Percentiles rank a stretch among this genome's conserved stretches.
Conservation (phyloP, 1,140 invertebrate species). For the Kradibia gibbosae region DNA sequence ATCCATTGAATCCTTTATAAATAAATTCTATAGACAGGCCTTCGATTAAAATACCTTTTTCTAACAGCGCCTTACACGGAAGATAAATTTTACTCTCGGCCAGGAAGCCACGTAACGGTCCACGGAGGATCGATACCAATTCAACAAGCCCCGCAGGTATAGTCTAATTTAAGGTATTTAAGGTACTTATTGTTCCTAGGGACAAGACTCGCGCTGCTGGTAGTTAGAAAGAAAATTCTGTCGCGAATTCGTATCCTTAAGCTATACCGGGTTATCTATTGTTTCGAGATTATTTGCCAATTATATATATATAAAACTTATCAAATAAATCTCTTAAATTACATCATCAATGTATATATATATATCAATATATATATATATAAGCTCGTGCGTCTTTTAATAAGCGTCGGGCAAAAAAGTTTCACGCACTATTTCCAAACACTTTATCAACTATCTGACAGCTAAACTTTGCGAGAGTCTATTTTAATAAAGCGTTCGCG, state of each 20-base stretch:
- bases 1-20: not conserved
- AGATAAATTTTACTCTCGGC: constrained; percentile 69
- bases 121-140: constrained; percentile 73
- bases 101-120: constrained; percentile 71
- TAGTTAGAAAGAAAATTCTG: no score
- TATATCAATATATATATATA: not conserved
- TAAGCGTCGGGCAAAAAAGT: no score
- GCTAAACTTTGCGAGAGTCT: not conserved
- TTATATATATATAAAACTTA: not conserved
- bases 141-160: constrained; percentile 73
- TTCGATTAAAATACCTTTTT: not conserved
- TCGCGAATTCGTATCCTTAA: not conserved
- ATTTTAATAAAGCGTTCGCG: not conserved
- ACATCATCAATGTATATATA: not conserved
- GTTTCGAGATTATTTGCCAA: not conserved
- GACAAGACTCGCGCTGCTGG: no score
- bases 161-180: not conserved
- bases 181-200: not conserved
- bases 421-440: constrained; percentile 1
- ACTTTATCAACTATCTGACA: not conserved
- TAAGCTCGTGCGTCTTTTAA: no score
- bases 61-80: constrained; percentile 63
- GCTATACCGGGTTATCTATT: not conserved
- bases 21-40: not conserved
- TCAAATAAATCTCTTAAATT: constrained; percentile 7